Evolutionary conservation across 2,888 invertebrate species (phyloP), one percentile per base, ranked within the genome.

Genomic region (Philhelius pedissequus): DNA sequence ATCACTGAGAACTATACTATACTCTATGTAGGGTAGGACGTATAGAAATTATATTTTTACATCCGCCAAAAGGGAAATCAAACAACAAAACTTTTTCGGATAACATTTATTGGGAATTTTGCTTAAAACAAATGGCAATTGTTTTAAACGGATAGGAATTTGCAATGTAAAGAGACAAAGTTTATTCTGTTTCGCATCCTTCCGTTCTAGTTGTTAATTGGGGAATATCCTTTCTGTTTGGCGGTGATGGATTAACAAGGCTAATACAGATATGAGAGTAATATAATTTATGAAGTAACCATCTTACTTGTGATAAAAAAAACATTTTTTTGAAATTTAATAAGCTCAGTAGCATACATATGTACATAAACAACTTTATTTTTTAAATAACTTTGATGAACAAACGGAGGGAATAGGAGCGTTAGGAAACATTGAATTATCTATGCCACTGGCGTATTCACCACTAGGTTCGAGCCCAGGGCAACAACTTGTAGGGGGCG

Each of bases 81-180:
- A 62, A 82, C 68, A 68, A 54, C 73, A 73, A 0, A 77, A 73
- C 68, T n/a, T n/a, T n/a, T n/a, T 56, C 45, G 32, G 70, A 83
- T 79, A 79, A 79, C 74, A 79, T 83, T 66, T 58, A 83, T 64
- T 56, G 50, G 74, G 74, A 83, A 56, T 83, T 79, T 83, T 79
- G 58, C 75, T 83, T 75, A 78, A 75, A 79, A 79, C 75, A 75
- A 83, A 79, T 79, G 79, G 79, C 45, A 69, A 38, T 58, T 58
- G 35, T 38, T 35, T 0, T 20, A 30, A 58, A 56, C 3, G 35
- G 52, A 62, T 68, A 58, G 52, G 40, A 71, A 70, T 71, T 58
- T n/a, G 9, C 3, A 27, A 15, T 0, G 30, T 27, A 18, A 9
- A 4, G 15, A 18, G 18, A 18, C 48, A 62, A 75, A 38, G 18